A percentile compares a stretch with the other conserved stretches of the same genome.
Conservation (phyloP, 2,888 invertebrate species). For the Blastobasis lacticolella region DNA sequence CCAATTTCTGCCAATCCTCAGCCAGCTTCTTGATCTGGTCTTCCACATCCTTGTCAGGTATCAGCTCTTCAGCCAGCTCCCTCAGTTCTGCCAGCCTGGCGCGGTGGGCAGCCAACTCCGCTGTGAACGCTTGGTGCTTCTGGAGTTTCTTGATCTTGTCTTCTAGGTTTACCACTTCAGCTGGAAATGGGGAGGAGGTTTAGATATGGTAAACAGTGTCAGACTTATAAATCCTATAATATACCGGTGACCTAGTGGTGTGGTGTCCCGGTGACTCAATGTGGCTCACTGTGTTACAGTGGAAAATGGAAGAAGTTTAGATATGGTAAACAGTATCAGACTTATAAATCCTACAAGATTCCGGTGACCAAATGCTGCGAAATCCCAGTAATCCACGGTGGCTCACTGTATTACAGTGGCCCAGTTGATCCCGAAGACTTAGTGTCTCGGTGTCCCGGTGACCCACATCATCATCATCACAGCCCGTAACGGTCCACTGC, state of each 20-base stretch:
- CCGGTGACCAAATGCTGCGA: too few species aligned
- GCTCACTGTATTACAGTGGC: too few species aligned
- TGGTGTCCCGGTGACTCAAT: too few species aligned
- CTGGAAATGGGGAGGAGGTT: constrained; percentile 19
- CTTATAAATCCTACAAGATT: too few species aligned
- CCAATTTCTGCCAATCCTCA: constrained; percentile 83
- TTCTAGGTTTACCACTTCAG: constrained; percentile 87
- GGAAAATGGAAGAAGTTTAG: background rate
- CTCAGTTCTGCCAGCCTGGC: constrained; percentile 89
- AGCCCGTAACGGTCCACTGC: too few species aligned
- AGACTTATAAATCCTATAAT: too few species aligned
- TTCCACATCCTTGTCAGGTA: constrained; percentile 78
- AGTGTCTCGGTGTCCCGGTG: too few species aligned
- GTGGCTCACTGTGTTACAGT: too few species aligned
- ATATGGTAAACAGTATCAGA: background rate
- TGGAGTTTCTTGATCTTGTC: constrained; percentile 97
- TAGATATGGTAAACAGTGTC: background rate
- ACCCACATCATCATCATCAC: too few species aligned
- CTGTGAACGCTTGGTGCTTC: constrained; percentile 96
- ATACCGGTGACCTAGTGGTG: too few species aligned
- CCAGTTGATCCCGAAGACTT: too few species aligned
- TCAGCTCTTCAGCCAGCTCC: constrained; percentile 83
- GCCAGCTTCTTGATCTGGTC: constrained; percentile 82
- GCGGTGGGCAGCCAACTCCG: constrained; percentile 91
- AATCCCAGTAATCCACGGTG: too few species aligned